Evolutionary conservation across 2,113 vertebrate species (phyloP).

Genomic region (Trogon melanurus): DNA sequence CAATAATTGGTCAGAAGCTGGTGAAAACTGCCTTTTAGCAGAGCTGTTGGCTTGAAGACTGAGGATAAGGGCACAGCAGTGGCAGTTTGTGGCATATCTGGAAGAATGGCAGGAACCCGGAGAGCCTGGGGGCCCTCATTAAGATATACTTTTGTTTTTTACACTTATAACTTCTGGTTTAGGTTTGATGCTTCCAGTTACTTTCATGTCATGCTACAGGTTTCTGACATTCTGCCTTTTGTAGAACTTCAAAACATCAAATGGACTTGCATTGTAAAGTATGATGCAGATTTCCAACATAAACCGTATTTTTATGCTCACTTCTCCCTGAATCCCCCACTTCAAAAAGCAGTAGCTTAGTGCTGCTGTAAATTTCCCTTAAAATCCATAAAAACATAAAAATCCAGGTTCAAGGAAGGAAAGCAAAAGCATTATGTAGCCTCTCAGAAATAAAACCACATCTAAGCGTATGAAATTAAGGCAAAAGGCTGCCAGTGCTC

Average conservation of each 20-base stretch:
- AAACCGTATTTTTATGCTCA: background rate
- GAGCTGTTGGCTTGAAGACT: background rate
- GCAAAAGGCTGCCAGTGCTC: background rate
- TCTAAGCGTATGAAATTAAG: background rate
- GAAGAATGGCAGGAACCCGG: background rate
- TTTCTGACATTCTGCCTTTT: background rate
- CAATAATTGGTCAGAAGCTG: background rate
- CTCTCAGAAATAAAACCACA: background rate
- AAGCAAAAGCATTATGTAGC: background rate
- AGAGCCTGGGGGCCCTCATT: background rate
- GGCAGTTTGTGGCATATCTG: background rate
- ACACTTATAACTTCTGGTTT: background rate
- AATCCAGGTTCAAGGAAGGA: background rate
- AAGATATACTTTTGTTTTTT: background rate
- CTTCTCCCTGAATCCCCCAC: background rate
- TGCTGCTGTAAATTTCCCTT: background rate
- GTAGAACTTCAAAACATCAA: background rate
- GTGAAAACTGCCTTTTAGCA: background rate
- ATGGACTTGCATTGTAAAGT: background rate
- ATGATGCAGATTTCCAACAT: background rate
- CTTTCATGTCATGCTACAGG: background rate
- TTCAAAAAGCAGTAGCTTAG: background rate
- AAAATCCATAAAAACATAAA: conserved; percentile 8
- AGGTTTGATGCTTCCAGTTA: background rate
- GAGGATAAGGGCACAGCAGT: background rate